Evolutionary conservation across 2,888 invertebrate genomes (phyloP).

Genomic region (Lathronympha strigana): DNA sequence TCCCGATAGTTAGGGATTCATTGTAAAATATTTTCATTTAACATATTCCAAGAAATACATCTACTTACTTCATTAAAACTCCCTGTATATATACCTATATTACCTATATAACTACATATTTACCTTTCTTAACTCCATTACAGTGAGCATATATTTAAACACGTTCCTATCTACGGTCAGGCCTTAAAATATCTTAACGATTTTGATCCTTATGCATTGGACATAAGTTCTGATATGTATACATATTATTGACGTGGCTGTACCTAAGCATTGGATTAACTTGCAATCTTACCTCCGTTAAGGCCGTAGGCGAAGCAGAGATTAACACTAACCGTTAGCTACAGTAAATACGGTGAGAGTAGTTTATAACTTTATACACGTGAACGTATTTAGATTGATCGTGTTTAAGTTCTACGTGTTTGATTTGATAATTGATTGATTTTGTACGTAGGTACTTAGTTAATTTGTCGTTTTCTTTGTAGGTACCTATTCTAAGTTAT

Average conservation of each 20-base stretch:
- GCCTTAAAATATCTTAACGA: too few species aligned
- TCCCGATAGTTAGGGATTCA: too few species aligned
- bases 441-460: not conserved
- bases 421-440: slow-evolving; percentile 3
- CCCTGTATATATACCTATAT: too few species aligned
- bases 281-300: slow-evolving; percentile 32
- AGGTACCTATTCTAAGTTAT: not conserved
- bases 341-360: slow-evolving; percentile 20
- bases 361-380: not conserved
- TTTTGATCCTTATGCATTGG: too few species aligned
- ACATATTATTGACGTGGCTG: too few species aligned
- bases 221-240: too few species aligned
- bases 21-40: too few species aligned
- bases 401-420: slow-evolving; percentile 10
- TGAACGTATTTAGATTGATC: slow-evolving; percentile 8
- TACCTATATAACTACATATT: not conserved
- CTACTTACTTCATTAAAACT: too few species aligned
- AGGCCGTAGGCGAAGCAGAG: slow-evolving; percentile 22
- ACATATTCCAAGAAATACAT: too few species aligned
- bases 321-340: slow-evolving; percentile 28
- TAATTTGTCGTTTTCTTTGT: not conserved
- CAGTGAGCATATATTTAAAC: too few species aligned
- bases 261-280: slow-evolving; percentile 37
- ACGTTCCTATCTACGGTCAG: too few species aligned
- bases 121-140: too few species aligned